Evolutionary conservation across 2,888 invertebrate genomes (phyloP).

Genomic region (Eulithis prunata): DNA sequence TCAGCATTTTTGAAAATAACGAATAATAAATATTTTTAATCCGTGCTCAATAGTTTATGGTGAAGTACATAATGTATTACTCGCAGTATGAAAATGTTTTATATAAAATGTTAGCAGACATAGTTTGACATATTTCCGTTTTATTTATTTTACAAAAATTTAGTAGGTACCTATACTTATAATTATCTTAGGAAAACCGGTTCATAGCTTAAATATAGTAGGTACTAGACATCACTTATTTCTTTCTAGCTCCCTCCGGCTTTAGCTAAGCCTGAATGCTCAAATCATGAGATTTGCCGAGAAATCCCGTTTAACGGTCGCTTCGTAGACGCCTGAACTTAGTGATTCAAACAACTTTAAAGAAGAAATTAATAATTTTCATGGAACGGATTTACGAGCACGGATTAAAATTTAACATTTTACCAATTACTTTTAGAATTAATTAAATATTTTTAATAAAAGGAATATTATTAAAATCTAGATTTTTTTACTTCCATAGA

Average conservation of each 20-base stretch:
- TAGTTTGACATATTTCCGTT: too few species aligned
- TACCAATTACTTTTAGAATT: too few species aligned
- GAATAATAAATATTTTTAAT: not conserved
- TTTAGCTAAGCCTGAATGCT: slow-evolving; percentile 23
- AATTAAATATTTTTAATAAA: too few species aligned
- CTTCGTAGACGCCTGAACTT: slow-evolving; percentile 9
- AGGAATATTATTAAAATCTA: too few species aligned
- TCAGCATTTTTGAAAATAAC: slow-evolving; percentile 9
- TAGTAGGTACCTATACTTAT: too few species aligned
- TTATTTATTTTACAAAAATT: too few species aligned
- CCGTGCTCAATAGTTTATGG: too few species aligned
- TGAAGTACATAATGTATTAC: too few species aligned
- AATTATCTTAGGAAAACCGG: not conserved
- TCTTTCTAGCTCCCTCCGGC: slow-evolving; percentile 16
- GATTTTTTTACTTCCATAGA: too few species aligned
- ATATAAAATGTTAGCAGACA: too few species aligned
- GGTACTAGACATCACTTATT: slow-evolving; percentile 11
- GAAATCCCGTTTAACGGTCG: slow-evolving; percentile 25
- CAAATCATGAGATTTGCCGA: slow-evolving; percentile 23
- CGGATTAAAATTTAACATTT: not conserved
- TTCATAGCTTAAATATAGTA: slow-evolving; percentile 9
- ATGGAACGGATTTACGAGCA: slow-evolving; percentile 1
- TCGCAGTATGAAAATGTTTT: too few species aligned
- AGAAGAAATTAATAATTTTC: slow-evolving; percentile 10
- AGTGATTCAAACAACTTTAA: slow-evolving; percentile 19